Base-by-base conservation (phyloP, 2,797 vertebrate genomes). In the Muraenolepis orangiensis region DNA sequence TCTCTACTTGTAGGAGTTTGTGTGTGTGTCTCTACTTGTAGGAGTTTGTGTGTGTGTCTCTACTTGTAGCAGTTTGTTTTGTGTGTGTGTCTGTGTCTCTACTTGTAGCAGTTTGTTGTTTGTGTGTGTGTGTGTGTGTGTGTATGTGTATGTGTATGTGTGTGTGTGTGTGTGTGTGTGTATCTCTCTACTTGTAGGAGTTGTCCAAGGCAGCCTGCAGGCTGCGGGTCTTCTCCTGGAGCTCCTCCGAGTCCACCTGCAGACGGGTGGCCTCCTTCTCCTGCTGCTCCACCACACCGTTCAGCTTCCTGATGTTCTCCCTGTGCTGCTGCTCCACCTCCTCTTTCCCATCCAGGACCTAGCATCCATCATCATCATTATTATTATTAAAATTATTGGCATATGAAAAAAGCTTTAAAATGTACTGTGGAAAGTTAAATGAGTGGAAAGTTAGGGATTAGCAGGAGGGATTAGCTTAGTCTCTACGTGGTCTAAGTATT, bases 341-440 rank as follows among this genome's bases (percentile, higher is more conserved):
- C 66, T 99, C 98, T 86, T 99, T 99, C 68, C 94, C 95, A 85
- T 99, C 98, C 36, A 99, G 91, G 57, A 99, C 94, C 98, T 99
- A 70, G n/a, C n/a, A n/a, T n/a, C n/a, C n/a, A n/a, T n/a, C n/a
- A n/a, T n/a, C n/a, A n/a, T n/a, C n/a, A n/a, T n/a, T n/a, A n/a
- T 42, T 38, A 8, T 13, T 42, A 14, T 3, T 6, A 3, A 38
- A 38, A 38, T 38, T 18, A 51, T 20, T 51, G 42, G 42, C 42
- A 16, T 18, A 51, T 51, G 18, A 51, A 20, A 51, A 51, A 6
- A 18, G 16, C 16, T 16, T 16, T 18, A 46, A 20, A 46, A n/a
- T n/a, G n/a, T n/a, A n/a, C n/a, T n/a, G n/a, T n/a, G n/a, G n/a
- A n/a, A n/a, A n/a, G n/a, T n/a, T n/a, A n/a, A n/a, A n/a, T n/a